Percentiles rank a stretch among this genome's conserved stretches.
These are phyloP conservation scores for Malurus leucopterus DNA, from an alignment of 2,797 vertebrate species.

Conservation along the genomic window DNA sequence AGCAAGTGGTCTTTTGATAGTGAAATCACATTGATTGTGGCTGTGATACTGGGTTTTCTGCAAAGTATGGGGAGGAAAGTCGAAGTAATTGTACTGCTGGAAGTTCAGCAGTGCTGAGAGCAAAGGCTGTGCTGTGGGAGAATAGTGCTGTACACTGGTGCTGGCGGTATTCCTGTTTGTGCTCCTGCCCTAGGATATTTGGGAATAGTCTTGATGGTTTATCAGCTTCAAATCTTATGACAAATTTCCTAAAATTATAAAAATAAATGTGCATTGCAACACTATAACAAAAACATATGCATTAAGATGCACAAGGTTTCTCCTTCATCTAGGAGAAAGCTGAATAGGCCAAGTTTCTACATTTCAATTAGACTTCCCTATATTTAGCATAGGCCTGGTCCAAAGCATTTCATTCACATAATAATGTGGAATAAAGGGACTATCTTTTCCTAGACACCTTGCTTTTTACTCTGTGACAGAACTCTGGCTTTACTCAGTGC, in stretches of 20 bases:
- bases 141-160: neutral
- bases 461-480: neutral
- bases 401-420: neutral
- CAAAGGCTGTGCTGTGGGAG: neutral
- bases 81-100: fast-evolving
- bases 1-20: neutral
- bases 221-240: neutral
- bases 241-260: neutral
- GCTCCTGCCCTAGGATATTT: neutral
- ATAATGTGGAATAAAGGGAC: neutral
- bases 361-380: neutral
- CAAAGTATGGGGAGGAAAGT: neutral
- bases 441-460: neutral
- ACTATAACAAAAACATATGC: neutral
- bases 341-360: neutral
- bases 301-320: neutral
- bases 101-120: neutral
- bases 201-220: neutral
- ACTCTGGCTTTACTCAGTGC: neutral
- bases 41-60: neutral
- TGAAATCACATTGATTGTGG: neutral
- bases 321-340: neutral
- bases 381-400: neutral
- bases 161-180: neutral
- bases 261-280: neutral